phyloP scores from a whole-genome alignment of 2,113 vertebrate species.

The Tyrannus savana region DNA sequence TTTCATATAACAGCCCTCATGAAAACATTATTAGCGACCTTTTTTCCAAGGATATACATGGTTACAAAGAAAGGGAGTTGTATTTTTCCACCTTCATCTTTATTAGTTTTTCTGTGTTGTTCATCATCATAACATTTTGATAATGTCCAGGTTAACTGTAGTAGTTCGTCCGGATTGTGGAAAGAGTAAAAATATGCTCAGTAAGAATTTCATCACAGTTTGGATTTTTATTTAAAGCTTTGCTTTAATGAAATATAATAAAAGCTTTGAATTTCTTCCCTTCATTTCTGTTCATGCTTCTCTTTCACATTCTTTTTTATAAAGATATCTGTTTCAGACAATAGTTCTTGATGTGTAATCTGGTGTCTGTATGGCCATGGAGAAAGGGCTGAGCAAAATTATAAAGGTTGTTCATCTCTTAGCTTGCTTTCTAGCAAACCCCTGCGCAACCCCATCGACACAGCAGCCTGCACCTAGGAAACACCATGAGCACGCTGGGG shows the following conservation, averaged over 20 bases:
- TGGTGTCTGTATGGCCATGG: background rate
- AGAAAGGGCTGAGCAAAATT: background rate
- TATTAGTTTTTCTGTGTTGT: background rate
- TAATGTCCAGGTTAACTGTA: background rate
- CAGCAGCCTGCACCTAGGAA: background rate
- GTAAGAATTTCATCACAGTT: background rate
- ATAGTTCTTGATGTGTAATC: background rate
- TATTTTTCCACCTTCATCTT: background rate
- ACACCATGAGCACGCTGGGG: fast-evolving
- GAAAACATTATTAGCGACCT: background rate
- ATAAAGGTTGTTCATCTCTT: background rate
- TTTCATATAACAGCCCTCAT: background rate
- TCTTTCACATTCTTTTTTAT: background rate
- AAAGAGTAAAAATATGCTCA: background rate
- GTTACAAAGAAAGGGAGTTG: background rate
- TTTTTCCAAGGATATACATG: background rate
- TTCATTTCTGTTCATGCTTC: background rate
- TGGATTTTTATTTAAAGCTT: background rate
- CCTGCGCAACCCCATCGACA: background rate
- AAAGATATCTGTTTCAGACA: background rate
- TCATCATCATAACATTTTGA: background rate
- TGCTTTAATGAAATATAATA: background rate
- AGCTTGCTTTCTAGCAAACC: background rate
- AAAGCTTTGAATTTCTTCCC: background rate
- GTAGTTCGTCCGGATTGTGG: background rate